phyloP scores from a whole-genome alignment of 1,140 invertebrate genomes.

The Cataglyphis hispanica region DNA sequence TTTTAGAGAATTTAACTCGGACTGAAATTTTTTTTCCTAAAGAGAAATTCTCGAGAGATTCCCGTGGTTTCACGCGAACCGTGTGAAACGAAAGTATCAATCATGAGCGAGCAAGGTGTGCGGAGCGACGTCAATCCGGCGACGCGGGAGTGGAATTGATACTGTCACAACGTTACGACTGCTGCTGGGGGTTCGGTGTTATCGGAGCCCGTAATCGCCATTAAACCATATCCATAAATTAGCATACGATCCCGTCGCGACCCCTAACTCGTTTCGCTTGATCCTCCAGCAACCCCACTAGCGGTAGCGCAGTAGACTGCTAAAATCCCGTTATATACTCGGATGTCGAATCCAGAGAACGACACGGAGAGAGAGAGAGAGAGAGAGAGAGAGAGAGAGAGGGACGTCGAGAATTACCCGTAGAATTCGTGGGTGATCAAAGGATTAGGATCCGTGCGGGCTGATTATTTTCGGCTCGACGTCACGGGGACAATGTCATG shows the following conservation, averaged over 20 bases:
- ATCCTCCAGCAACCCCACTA: slow-evolving; percentile 13
- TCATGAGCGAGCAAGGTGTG: slow-evolving; percentile 37
- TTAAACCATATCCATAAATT: slow-evolving; percentile 75
- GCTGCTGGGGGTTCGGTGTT: slow-evolving; percentile 63
- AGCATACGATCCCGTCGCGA: slow-evolving; percentile 52
- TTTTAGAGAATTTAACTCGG: neutral
- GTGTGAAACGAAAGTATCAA: slow-evolving; percentile 31
- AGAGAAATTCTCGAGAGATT: neutral
- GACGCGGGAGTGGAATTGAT: slow-evolving; percentile 3
- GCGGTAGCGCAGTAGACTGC: slow-evolving; percentile 22
- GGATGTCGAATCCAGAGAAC: slow-evolving; percentile 38
- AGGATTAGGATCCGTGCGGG: slow-evolving; percentile 56
- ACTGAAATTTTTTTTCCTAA: neutral
- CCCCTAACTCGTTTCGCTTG: slow-evolving; percentile 60
- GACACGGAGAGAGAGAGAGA: neutral
- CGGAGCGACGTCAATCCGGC: slow-evolving; percentile 22
- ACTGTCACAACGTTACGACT: slow-evolving; percentile 65
- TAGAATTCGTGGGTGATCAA: slow-evolving; percentile 46
- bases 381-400: too few relatives aligned
- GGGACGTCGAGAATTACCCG: neutral
- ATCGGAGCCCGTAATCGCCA: slow-evolving; percentile 66
- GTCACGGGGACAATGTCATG: slow-evolving; percentile 11
- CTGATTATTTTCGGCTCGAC: slow-evolving; percentile 30
- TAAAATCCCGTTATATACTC: slow-evolving; percentile 63
- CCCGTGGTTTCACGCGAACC: neutral